Evolutionary conservation across 1,140 invertebrate species (phyloP), one percentile per base, ranked within the genome.

Genomic region (Limonius californicus): DNA sequence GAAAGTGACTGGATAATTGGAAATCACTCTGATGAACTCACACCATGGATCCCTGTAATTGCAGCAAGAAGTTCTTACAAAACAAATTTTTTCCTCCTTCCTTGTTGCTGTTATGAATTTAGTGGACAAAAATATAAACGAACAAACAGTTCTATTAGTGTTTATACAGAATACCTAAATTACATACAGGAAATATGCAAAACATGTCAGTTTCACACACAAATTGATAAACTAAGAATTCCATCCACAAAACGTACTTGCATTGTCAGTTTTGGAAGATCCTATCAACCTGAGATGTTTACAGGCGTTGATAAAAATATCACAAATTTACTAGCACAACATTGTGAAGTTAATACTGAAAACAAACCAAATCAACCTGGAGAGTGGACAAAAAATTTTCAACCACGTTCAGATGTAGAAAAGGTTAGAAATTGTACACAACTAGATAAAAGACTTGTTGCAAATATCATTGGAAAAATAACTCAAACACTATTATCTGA

Each of bases 11-110:
- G 95, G 94, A 77, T 99, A 11, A 96, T 99, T 77, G 97, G 97
- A 42, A 99, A 99, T 82, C 97, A 99, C 81, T 97, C 95, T 39
- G 97, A 99, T 82, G 97, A 99, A 76, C 77, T 99, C 4, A 98
- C 96, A 21, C 95, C 97, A 4, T 99, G 97, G 96, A 89, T 99
- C 68, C 95, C 97, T 30, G 87, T 98, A 0, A 88, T 99, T 59
- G 90, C 95, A 32, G 85, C 91, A 0, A 85, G 83, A 61, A 85
- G 83, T 76, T 83, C 87, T 2, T 80, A 82, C 62, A 77, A 81
- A 55, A 87, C 87, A 62, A 87, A 85, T 47, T 95, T 90, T 71
- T 98, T 98, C 77, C 77, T 99, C 4, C 76, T 99, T 16, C 97
- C 97, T 0, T 99, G 97, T 75, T 99, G 97, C 78, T 84, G 90